Evolutionary conservation across 2,113 vertebrate species (phyloP).

Genomic region (Isurus oxyrinchus): DNA sequence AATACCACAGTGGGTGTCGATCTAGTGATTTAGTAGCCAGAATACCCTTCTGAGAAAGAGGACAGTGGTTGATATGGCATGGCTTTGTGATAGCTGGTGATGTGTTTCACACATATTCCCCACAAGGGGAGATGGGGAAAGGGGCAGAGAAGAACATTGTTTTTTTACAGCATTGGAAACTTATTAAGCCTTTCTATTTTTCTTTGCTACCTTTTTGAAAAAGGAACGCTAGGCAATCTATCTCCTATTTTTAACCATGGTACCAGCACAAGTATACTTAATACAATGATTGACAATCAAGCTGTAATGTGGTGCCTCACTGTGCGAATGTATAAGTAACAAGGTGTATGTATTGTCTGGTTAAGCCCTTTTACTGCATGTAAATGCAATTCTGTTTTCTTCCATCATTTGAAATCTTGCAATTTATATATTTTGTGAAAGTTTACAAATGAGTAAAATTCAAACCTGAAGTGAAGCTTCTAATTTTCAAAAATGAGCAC

Average conservation of each 20-base stretch:
- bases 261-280: neutral
- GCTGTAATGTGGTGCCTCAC: neutral
- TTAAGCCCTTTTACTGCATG: neutral
- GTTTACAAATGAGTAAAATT: neutral
- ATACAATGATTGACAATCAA: neutral
- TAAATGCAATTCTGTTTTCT: neutral
- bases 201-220: neutral
- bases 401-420: neutral
- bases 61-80: neutral
- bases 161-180: neutral
- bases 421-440: neutral
- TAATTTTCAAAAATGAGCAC: neutral
- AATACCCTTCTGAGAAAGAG: neutral
- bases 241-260: neutral
- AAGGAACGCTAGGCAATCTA: constrained; percentile 2
- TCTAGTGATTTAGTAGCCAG: neutral
- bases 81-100: neutral
- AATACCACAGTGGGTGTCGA: neutral
- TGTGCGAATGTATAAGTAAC: neutral
- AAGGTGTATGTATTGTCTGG: neutral
- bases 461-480: neutral
- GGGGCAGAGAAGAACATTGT: neutral
- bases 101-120: neutral
- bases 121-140: neutral
- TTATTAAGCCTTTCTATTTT: neutral